Evolutionary conservation across 2,797 vertebrate genomes (phyloP).

Genomic region (Yasuhikotakia modesta): DNA sequence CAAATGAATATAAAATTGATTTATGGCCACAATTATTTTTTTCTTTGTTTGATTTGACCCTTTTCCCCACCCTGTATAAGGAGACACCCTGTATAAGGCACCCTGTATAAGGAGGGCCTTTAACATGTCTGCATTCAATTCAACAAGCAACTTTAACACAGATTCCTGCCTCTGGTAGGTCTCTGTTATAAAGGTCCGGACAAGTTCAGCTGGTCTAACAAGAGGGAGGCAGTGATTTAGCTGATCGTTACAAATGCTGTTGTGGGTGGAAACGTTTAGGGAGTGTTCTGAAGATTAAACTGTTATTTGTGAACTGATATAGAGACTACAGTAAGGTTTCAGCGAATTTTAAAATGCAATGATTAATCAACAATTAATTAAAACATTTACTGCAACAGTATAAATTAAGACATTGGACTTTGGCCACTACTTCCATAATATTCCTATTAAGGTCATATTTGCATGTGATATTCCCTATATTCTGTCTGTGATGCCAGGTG

Average conservation of each 20-base stretch:
- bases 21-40: not conserved
- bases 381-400: not conserved
- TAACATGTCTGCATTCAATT: slow-evolving; percentile 98
- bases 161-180: slow-evolving; percentile 91
- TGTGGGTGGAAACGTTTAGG: not conserved
- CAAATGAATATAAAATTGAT: not conserved
- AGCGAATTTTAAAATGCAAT: not conserved
- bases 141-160: slow-evolving; percentile 92
- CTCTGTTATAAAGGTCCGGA: not conserved
- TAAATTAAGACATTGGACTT: slow-evolving; percentile 81
- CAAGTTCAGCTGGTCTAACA: slow-evolving; percentile 5
- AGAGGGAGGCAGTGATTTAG: slow-evolving; percentile 2
- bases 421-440: slow-evolving; percentile 88
- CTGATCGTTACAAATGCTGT: not conserved
- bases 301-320: not conserved
- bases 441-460: slow-evolving; percentile 94
- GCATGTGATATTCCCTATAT: slow-evolving; percentile 85
- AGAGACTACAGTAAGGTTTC: not conserved
- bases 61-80: slow-evolving; percentile 94
- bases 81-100: slow-evolving; percentile 90
- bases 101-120: slow-evolving; percentile 92
- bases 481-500: slow-evolving; percentile 87
- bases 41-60: slow-evolving; percentile 38
- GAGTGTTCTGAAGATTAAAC: not conserved
- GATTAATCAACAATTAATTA: not conserved